Evolutionary conservation across 1,140 invertebrate species (phyloP).

Genomic region (Bombus huntii): DNA sequence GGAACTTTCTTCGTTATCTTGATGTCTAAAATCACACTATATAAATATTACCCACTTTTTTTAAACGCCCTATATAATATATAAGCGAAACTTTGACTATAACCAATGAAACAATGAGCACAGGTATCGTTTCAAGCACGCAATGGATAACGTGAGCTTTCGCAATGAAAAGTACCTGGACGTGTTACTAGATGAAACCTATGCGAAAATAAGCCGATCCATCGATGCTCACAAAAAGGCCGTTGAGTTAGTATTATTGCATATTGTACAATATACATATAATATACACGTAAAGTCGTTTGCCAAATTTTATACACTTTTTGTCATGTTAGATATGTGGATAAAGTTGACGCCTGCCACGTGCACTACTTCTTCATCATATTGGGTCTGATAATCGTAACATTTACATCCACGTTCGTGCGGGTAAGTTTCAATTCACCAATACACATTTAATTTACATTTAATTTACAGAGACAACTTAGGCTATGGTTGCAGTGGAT

Average conservation of each 20-base stretch:
- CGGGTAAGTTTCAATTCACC: background rate
- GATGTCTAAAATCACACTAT: background rate
- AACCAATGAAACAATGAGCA: background rate
- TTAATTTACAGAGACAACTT: background rate
- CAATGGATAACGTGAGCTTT: background rate
- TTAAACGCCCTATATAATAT: background rate
- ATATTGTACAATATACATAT: background rate
- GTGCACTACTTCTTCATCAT: background rate
- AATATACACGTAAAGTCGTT: background rate
- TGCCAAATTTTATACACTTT: background rate
- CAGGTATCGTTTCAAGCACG: constrained; percentile 16
- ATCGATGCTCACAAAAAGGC: constrained; percentile 1
- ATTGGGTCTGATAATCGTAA: background rate
- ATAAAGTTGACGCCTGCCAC: background rate
- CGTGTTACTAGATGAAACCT: background rate
- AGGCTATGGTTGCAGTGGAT: background rate
- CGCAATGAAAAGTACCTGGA: background rate
- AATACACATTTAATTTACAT: background rate
- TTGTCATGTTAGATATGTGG: background rate
- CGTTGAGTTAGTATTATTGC: background rate
- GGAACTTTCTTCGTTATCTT: background rate
- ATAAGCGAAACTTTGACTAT: background rate
- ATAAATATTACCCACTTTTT: background rate
- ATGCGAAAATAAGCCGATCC: background rate
- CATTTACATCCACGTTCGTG: background rate